A percentile compares a stretch with the other conserved stretches of the same genome.
These are phyloP conservation scores for Acrocephalus scirpaceus DNA, from an alignment of 2,797 vertebrate species.

Conservation along the genomic window DNA sequence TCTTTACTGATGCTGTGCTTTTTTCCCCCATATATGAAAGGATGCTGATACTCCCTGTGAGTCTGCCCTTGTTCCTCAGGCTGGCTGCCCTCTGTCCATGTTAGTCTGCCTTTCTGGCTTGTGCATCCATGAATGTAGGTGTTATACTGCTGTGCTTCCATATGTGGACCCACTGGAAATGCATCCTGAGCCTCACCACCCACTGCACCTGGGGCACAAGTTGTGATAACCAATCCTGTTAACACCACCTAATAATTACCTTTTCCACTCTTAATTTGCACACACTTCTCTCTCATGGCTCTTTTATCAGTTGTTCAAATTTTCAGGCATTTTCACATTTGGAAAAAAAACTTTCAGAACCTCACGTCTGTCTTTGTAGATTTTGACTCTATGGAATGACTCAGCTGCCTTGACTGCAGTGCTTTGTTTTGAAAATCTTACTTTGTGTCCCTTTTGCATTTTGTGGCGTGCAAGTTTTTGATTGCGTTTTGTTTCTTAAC, in stretches of 20 bases:
- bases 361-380: neutral
- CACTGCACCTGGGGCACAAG: fast-evolving
- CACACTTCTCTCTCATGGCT: neutral
- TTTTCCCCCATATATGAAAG: neutral
- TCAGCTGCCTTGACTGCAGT: neutral
- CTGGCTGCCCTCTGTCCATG: neutral
- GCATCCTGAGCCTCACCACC: neutral
- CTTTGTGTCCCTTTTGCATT: neutral
- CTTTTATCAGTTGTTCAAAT: neutral
- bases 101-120: neutral
- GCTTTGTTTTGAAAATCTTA: neutral
- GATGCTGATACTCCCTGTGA: neutral
- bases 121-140: neutral
- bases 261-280: neutral
- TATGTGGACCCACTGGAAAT: neutral
- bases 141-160: neutral
- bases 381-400: neutral
- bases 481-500: neutral
- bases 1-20: neutral
- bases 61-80: neutral
- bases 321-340: neutral
- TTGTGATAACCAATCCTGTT: neutral
- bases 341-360: neutral
- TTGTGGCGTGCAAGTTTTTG: neutral
- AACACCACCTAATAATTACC: neutral